phyloP scores from a whole-genome alignment of 2,888 invertebrate genomes.

The Muschampia plurimacula region DNA sequence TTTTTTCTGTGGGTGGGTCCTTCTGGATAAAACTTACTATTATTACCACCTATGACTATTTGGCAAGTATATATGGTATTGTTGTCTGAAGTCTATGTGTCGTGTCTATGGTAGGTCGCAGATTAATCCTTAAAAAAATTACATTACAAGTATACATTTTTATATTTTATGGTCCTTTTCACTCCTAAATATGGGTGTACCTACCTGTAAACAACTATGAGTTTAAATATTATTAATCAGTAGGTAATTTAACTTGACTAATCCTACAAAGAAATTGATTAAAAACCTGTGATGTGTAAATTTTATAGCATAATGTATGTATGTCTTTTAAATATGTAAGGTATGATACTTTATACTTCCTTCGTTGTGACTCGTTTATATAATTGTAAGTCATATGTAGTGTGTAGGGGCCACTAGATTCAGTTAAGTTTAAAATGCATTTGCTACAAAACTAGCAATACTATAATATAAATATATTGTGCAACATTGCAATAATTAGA shows the following conservation, averaged over 20 bases:
- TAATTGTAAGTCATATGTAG: not conserved
- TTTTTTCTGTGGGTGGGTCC: too few relatives aligned
- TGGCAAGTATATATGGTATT: too few relatives aligned
- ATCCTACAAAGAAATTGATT: not conserved
- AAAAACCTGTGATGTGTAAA: slow-evolving; percentile 1
- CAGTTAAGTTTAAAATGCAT: not conserved
- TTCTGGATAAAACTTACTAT: too few relatives aligned
- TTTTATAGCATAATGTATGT: not conserved
- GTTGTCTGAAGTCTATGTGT: too few relatives aligned
- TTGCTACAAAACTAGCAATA: slow-evolving; percentile 16
- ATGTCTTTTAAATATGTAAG: not conserved
- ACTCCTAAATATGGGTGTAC: too few relatives aligned
- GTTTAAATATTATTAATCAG: not conserved
- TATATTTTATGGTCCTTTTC: not conserved
- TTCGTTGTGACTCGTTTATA: too few relatives aligned
- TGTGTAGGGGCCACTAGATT: not conserved
- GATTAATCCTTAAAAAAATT: too few relatives aligned
- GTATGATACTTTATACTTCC: not conserved
- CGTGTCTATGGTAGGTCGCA: too few relatives aligned
- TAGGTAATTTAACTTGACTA: not conserved
- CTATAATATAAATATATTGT: not conserved
- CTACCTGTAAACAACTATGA: too few relatives aligned
- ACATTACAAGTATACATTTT: not conserved
- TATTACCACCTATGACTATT: too few relatives aligned
- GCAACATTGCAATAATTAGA: slow-evolving; percentile 34